These are phyloP conservation scores for Bolborhynchus lineola DNA, from an alignment of 2,113 vertebrate species.

Conservation along the genomic window DNA sequence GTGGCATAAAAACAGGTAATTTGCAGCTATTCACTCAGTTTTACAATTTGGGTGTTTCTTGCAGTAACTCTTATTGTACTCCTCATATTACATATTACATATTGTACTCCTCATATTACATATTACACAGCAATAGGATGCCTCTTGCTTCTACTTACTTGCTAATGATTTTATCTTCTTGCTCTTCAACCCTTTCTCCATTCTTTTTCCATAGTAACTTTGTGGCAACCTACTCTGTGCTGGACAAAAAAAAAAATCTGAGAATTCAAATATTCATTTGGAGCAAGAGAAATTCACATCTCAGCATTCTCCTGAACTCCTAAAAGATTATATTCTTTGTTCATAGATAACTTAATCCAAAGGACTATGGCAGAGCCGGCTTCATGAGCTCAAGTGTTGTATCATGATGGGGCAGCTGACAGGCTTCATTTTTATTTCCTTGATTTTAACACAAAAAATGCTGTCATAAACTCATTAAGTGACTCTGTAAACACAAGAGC, in stretches of 20 bases:
- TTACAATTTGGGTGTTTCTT: background rate
- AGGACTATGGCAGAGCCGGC: background rate
- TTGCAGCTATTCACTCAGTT: background rate
- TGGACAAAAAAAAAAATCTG: background rate
- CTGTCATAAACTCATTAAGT: background rate
- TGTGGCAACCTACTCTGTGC: background rate
- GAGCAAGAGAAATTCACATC: background rate
- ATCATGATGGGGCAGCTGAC: background rate
- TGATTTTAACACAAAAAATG: background rate
- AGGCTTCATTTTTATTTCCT: background rate
- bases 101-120: background rate
- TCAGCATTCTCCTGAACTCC: background rate
- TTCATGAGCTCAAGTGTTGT: background rate
- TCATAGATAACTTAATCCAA: background rate
- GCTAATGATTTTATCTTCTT: background rate
- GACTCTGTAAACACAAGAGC: background rate
- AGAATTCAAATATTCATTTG: background rate
- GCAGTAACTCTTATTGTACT: background rate
- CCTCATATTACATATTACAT: background rate
- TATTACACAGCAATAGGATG: background rate
- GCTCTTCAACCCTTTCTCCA: background rate
- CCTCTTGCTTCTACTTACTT: background rate
- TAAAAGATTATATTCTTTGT: background rate
- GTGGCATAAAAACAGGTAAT: fast-evolving
- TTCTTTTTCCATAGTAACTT: background rate